Evolutionary conservation across 2,797 vertebrate genomes (phyloP).

Genomic region (Chlorospingus semifuscus): DNA sequence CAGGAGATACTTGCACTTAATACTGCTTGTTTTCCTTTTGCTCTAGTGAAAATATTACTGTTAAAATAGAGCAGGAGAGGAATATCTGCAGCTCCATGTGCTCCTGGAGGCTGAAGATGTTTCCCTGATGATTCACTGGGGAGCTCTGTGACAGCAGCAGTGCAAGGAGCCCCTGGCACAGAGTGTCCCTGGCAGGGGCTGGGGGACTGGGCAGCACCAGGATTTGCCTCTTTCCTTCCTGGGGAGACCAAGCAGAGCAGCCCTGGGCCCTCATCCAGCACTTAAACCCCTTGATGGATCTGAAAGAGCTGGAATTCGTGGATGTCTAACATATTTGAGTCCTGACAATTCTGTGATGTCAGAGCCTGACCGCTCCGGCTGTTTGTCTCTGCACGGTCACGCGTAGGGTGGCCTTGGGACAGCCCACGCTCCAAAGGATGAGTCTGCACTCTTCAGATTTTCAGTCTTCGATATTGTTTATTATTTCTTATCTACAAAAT

Average conservation of each 20-base stretch:
- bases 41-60: not conserved
- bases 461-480: too few relatives aligned
- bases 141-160: not conserved
- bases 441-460: too few relatives aligned
- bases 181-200: not conserved
- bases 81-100: not conserved
- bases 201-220: not conserved
- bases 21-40: conserved; percentile 4
- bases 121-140: not conserved
- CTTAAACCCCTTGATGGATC: not conserved
- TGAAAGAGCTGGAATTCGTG: not conserved
- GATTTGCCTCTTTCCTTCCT: not conserved
- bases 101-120: not conserved
- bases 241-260: not conserved
- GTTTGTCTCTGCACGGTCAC: too few relatives aligned
- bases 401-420: too few relatives aligned
- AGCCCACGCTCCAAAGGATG: too few relatives aligned
- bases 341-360: not conserved
- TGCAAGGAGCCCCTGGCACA: not conserved
- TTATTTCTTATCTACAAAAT: too few relatives aligned
- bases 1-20: not conserved
- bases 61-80: not conserved
- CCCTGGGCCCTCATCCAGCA: not conserved
- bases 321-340: not conserved
- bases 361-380: not conserved